A percentile compares a stretch with the other conserved stretches of the same genome.
Conservation (phyloP, 2,888 invertebrate species). For the Apodemia zela region DNA sequence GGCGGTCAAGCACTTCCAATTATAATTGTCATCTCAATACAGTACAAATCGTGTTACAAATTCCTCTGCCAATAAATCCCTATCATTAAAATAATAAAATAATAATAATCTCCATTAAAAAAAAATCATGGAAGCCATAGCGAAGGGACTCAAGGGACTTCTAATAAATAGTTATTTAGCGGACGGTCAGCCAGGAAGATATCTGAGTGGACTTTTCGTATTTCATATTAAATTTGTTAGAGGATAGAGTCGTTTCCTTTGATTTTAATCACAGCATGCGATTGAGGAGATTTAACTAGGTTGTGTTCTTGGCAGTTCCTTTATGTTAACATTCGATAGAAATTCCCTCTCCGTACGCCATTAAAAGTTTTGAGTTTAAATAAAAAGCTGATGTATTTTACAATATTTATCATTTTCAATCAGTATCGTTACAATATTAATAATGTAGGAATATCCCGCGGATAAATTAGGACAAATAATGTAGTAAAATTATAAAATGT, state of each 20-base stretch:
- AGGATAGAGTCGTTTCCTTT: constrained; percentile 42
- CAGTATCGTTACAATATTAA: neutral
- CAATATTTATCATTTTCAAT: neutral
- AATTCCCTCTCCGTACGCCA: neutral
- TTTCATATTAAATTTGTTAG: constrained; percentile 45
- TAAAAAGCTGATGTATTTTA: neutral
- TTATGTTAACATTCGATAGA: constrained; percentile 40
- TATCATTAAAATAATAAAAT: neutral
- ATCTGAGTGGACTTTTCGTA: constrained; percentile 41
- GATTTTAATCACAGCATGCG: constrained; percentile 34
- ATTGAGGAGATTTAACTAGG: constrained; percentile 41
- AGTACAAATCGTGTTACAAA: no score
- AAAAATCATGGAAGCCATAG: constrained; percentile 32
- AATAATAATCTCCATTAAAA: constrained; percentile 16
- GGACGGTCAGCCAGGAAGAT: constrained; percentile 41
- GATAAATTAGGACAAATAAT: no score
- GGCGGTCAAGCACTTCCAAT: no score
- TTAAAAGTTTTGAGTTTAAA: neutral
- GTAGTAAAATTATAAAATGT: no score
- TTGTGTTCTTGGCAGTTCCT: constrained; percentile 57
- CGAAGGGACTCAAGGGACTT: constrained; percentile 46
- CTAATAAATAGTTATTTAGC: constrained; percentile 48
- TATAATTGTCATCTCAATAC: no score
- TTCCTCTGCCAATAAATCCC: no score
- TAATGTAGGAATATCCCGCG: no score